Conservation (phyloP, 1,140 invertebrate genomes). For the Bombus breviceps region DNA sequence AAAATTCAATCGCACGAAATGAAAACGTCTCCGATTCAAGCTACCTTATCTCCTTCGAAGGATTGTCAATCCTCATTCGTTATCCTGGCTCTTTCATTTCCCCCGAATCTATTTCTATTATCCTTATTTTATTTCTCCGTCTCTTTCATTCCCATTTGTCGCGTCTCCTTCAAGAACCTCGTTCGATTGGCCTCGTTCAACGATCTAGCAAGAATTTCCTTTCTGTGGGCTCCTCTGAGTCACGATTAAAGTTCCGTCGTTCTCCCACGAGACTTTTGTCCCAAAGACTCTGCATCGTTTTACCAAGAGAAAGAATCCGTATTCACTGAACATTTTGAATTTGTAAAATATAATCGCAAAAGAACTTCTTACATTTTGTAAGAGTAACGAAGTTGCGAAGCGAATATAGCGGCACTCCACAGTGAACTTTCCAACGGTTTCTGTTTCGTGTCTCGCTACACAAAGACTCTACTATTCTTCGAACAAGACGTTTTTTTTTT, state of each 20-base stretch:
- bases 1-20: not conserved
- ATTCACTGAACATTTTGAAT: no score
- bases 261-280: not conserved
- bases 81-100: not conserved
- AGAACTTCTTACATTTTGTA: no score
- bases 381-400: no score
- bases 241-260: not conserved
- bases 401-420: no score
- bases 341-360: no score
- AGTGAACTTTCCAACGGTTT: no score
- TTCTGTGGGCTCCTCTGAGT: not conserved
- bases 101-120: slow-evolving; percentile 42
- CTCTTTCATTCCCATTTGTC: not conserved
- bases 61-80: slow-evolving; percentile 21
- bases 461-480: no score
- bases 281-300: not conserved
- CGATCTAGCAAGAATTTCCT: not conserved
- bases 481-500: no score
- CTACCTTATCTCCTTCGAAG: not conserved
- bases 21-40: not conserved
- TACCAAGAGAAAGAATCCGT: not conserved
- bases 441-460: no score
- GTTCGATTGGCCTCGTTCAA: not conserved
- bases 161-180: not conserved
- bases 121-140: slow-evolving; percentile 23